Percentiles rank a stretch among this genome's conserved stretches.
Conservation (phyloP, 2,113 vertebrate genomes). For the Oreamnos americanus region DNA sequence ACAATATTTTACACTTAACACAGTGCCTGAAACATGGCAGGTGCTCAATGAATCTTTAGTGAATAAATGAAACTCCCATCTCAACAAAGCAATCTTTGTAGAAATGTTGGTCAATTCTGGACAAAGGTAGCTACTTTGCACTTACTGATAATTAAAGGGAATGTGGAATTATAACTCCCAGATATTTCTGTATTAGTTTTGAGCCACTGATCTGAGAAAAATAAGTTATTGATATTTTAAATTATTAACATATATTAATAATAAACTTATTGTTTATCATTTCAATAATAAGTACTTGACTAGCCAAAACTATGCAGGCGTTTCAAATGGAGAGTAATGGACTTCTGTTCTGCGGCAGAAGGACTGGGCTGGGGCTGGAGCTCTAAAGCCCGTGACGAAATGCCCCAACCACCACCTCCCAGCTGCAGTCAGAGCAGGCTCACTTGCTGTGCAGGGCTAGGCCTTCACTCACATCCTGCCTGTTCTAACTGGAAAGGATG, state of each 20-base stretch:
- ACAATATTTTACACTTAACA: slow-evolving; percentile 4
- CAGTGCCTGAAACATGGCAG: neutral
- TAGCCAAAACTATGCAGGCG: neutral
- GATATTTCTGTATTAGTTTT: neutral
- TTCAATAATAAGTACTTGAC: neutral
- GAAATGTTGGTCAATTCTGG: neutral
- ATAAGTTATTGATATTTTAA: neutral
- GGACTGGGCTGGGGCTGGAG: neutral
- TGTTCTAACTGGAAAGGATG: neutral
- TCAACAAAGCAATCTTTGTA: neutral
- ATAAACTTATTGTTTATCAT: neutral
- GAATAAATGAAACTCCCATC: slow-evolving; percentile 1
- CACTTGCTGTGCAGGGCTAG: neutral
- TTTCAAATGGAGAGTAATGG: neutral
- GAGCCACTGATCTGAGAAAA: neutral
- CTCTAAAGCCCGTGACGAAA: neutral
- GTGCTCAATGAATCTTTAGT: neutral
- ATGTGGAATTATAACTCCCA: neutral
- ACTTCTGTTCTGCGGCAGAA: neutral
- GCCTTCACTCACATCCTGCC: neutral
- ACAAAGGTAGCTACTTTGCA: neutral
- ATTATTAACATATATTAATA: neutral
- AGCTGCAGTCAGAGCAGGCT: neutral
- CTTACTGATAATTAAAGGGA: neutral
- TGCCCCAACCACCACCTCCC: neutral